Evolutionary conservation across 2,113 vertebrate species (phyloP).

Genomic region (Dipodomys spectabilis): DNA sequence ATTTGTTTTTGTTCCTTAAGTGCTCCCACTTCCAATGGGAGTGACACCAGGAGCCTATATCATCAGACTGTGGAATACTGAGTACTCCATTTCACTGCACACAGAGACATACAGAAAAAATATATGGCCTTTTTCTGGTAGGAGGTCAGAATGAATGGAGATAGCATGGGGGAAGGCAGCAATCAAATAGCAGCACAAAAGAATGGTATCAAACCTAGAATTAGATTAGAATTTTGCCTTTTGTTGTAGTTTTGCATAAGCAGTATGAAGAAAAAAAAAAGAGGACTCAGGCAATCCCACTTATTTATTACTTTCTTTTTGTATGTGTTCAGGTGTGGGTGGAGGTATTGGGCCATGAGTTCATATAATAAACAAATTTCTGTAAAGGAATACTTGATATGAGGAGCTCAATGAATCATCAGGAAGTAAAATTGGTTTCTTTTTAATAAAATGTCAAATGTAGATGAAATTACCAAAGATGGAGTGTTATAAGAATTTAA

Average conservation of each 20-base stretch:
- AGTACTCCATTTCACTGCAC: background rate
- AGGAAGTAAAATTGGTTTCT: constrained; percentile 20
- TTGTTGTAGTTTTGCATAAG: background rate
- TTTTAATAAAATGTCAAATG: constrained; percentile 61
- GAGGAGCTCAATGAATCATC: constrained; percentile 50
- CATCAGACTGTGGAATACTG: background rate
- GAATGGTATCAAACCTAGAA: background rate
- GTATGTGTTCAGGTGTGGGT: background rate
- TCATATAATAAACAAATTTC: constrained; percentile 24
- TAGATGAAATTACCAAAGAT: constrained; percentile 59
- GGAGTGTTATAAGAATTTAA: constrained; percentile 39
- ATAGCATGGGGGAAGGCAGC: background rate
- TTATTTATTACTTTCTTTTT: background rate
- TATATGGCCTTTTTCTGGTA: background rate
- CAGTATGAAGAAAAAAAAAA: background rate
- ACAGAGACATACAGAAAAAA: background rate
- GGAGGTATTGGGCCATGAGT: background rate
- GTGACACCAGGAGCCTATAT: background rate
- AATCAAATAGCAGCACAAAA: background rate
- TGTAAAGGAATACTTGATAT: constrained; percentile 39
- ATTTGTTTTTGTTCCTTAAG: background rate
- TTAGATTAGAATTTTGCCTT: background rate
- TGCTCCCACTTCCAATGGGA: background rate
- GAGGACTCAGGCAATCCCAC: background rate
- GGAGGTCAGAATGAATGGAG: background rate